Percentiles rank a stretch among this genome's conserved stretches.
Evolutionary conservation across 2,113 vertebrate species (phyloP).

Genomic region (Callocephalon fimbriatum): DNA sequence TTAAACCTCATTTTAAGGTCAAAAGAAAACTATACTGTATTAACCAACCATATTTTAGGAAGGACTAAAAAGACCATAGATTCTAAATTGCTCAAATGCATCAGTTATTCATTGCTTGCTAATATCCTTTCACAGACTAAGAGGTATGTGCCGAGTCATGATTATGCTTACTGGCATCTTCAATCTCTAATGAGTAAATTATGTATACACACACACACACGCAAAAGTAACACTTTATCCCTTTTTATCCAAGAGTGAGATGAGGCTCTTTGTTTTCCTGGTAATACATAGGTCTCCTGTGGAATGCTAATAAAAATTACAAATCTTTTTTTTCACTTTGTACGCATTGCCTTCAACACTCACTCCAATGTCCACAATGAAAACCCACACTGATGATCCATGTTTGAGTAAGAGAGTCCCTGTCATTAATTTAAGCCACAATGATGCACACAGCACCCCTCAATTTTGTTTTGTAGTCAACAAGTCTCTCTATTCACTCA

Average conservation of each 20-base stretch:
- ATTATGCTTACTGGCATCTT: neutral
- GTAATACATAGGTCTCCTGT: neutral
- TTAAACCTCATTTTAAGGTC: neutral
- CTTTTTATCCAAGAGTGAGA: neutral
- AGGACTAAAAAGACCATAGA: neutral
- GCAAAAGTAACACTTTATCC: neutral
- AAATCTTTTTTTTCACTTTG: neutral
- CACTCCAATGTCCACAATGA: neutral
- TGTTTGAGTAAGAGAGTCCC: neutral
- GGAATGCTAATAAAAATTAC: neutral
- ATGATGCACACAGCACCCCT: neutral
- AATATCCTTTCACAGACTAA: neutral
- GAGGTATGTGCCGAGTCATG: neutral
- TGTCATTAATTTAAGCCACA: neutral
- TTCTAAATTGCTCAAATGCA: neutral
- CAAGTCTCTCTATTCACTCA: neutral
- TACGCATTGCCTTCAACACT: neutral
- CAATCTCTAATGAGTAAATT: neutral
- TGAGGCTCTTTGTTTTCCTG: neutral
- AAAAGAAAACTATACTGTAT: neutral
- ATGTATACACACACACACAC: rapidly evolving
- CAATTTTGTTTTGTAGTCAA: neutral
- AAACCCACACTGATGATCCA: neutral
- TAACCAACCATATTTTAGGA: neutral
- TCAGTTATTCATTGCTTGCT: neutral